Conservation (phyloP, 2,797 vertebrate genomes). For the Urosaurus nigricauda region DNA sequence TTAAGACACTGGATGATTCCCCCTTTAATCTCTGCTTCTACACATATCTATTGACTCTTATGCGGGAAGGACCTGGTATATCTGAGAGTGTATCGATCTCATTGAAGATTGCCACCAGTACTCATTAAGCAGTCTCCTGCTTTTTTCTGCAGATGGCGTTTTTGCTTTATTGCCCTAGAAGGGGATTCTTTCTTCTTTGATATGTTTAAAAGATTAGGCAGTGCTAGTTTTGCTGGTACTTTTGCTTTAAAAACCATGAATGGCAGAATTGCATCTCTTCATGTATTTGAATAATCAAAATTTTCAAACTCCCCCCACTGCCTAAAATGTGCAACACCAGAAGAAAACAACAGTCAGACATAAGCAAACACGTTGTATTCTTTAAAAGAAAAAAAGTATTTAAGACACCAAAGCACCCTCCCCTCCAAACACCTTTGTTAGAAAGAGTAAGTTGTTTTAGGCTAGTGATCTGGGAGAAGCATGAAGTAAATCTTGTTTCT, state of each 20-base stretch:
- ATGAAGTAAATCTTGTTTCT: neutral
- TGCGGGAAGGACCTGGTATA: constrained; percentile 1
- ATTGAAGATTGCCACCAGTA: neutral
- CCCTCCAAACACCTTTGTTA: no score
- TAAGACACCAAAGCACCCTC: no score
- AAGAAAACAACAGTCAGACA: no score
- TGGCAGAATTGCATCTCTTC: neutral
- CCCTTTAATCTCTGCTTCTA: neutral
- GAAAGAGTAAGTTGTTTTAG: neutral
- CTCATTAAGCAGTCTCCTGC: neutral
- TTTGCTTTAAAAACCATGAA: no score
- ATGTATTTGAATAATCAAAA: neutral
- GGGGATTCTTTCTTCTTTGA: neutral
- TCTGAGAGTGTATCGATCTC: constrained; percentile 11
- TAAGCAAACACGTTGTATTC: no score
- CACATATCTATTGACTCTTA: neutral
- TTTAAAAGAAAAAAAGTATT: neutral
- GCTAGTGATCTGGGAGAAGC: neutral
- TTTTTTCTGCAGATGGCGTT: neutral
- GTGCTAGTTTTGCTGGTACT: neutral
- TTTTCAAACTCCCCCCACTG: neutral
- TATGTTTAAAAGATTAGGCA: constrained; percentile 1
- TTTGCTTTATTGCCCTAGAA: neutral
- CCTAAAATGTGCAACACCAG: neutral
- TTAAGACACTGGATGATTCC: neutral